phyloP scores from a whole-genome alignment of 2,113 vertebrate species.

The Stigmatopora argus region DNA sequence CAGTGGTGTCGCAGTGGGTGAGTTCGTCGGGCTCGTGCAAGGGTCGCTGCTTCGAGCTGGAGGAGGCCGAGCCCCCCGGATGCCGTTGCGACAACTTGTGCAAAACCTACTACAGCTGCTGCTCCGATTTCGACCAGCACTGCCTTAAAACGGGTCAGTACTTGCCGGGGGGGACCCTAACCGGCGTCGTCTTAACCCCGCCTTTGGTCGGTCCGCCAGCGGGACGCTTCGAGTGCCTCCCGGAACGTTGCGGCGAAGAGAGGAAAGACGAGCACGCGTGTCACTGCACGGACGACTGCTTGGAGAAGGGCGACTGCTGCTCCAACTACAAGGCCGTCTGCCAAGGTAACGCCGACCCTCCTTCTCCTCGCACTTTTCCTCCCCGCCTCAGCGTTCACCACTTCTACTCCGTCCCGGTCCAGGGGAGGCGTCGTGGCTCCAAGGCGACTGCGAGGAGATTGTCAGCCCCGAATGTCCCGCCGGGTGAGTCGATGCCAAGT shows the following conservation, averaged over 20 bases:
- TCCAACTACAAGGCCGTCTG: slow-evolving; percentile 89
- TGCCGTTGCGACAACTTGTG: slow-evolving; percentile 97
- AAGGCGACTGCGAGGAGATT: slow-evolving; percentile 90
- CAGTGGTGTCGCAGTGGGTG: slow-evolving; percentile 77
- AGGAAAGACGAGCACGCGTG: slow-evolving; percentile 85
- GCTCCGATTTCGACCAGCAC: slow-evolving; percentile 86
- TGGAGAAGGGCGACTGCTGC: slow-evolving; percentile 88
- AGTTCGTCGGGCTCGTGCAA: slow-evolving; percentile 87
- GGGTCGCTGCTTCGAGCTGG: slow-evolving; percentile 91
- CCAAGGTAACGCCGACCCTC: slow-evolving; percentile 70
- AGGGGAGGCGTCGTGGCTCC: slow-evolving; percentile 83
- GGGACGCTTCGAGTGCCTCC: slow-evolving; percentile 87
- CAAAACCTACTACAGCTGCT: slow-evolving; percentile 96
- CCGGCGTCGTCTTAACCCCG: neutral
- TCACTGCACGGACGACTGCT: slow-evolving; percentile 91
- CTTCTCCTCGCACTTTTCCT: neutral
- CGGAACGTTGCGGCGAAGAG: slow-evolving; percentile 83
- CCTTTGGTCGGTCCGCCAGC: slow-evolving; percentile 54
- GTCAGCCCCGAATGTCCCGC: slow-evolving; percentile 82
- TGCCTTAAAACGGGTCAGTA: slow-evolving; percentile 90
- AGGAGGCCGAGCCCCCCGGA: slow-evolving; percentile 81
- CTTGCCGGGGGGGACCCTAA: too few species aligned
- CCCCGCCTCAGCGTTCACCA: too few species aligned
- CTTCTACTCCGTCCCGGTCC: slow-evolving; percentile 4
- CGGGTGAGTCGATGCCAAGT: slow-evolving; percentile 76